Evolutionary conservation across 1,140 invertebrate species (phyloP).

Genomic region (Cotesia typhae): DNA sequence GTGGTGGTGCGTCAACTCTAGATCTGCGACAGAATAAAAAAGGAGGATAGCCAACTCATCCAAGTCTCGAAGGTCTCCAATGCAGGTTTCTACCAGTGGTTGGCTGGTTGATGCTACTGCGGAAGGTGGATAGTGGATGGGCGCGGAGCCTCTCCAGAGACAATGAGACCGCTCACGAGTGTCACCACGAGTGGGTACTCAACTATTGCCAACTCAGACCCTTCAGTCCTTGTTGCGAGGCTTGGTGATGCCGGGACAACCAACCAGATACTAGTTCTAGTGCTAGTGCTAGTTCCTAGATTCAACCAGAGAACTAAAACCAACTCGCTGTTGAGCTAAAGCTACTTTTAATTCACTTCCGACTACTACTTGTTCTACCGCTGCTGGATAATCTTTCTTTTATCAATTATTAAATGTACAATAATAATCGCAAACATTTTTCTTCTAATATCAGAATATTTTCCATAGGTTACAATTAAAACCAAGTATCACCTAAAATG

Average conservation of each 20-base stretch:
- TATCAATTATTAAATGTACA: too few relatives aligned
- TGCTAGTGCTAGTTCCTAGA: neutral
- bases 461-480: too few relatives aligned
- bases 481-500: too few relatives aligned
- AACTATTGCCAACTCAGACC: slow-evolving; percentile 67
- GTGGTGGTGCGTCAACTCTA: slow-evolving; percentile 16
- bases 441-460: too few relatives aligned
- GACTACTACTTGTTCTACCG: slow-evolving; percentile 17
- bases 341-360: slow-evolving; percentile 45
- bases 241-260: slow-evolving; percentile 14
- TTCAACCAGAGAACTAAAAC: slow-evolving; percentile 40
- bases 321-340: slow-evolving; percentile 38
- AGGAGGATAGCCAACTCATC: neutral
- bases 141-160: slow-evolving; percentile 60
- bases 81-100: slow-evolving; percentile 15
- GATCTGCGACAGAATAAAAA: neutral
- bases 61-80: slow-evolving; percentile 6
- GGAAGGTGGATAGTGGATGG: slow-evolving; percentile 29
- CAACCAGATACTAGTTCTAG: neutral
- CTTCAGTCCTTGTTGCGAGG: slow-evolving; percentile 55
- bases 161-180: slow-evolving; percentile 66
- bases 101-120: slow-evolving; percentile 41
- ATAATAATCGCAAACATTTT: too few relatives aligned
- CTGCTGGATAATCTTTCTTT: neutral
- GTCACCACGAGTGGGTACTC: slow-evolving; percentile 64